phyloP scores from a whole-genome alignment of 2,888 invertebrate species.

The Nyleta sp. region DNA sequence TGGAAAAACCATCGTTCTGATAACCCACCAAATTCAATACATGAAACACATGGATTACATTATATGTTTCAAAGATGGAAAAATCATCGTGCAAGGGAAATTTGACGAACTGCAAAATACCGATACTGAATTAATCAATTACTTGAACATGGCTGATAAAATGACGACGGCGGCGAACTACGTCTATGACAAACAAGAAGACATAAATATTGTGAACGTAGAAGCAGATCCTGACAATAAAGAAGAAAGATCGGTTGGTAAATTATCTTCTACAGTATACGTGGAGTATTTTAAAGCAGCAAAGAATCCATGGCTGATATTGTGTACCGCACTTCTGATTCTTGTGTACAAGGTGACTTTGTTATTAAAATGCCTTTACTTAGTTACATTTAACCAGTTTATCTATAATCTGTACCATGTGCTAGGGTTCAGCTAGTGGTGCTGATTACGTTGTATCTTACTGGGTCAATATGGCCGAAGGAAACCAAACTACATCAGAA shows the following conservation, averaged over 20 bases:
- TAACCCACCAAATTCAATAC: constrained; percentile 89
- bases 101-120: constrained; percentile 84
- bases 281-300: constrained; percentile 76
- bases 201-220: not conserved
- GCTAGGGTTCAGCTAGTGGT: constrained; percentile 63
- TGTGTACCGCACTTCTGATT: constrained; percentile 40
- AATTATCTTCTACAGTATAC: constrained; percentile 69
- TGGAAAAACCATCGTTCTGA: constrained; percentile 52
- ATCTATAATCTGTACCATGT: too few species aligned
- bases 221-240: constrained; percentile 19
- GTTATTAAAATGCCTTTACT: not conserved
- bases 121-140: constrained; percentile 85
- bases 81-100: constrained; percentile 85
- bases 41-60: constrained; percentile 87
- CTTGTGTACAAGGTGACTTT: constrained; percentile 19
- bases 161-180: not conserved
- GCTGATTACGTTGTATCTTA: constrained; percentile 80
- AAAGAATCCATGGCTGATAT: constrained; percentile 70
- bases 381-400: too few species aligned
- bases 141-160: constrained; percentile 76
- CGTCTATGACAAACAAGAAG: not conserved
- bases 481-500: constrained; percentile 68
- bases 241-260: constrained; percentile 66
- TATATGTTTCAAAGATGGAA: constrained; percentile 83
- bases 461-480: constrained; percentile 84